A percentile compares a stretch with the other conserved stretches of the same genome.
Evolutionary conservation across 2,113 vertebrate genomes (phyloP).

Genomic region (Indicator maculatus): DNA sequence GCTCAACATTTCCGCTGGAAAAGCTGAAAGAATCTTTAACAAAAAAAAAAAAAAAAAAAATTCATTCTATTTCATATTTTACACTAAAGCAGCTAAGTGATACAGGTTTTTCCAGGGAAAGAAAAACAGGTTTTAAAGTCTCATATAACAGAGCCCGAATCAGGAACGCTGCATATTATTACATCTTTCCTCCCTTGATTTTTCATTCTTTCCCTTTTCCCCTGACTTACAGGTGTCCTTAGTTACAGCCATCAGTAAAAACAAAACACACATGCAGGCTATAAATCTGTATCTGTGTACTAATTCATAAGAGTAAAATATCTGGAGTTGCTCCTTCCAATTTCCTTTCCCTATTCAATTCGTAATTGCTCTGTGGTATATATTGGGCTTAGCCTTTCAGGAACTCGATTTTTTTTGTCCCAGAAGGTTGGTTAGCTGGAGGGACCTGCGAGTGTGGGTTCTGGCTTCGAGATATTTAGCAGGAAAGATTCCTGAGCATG

Average conservation of each 20-base stretch:
- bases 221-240: slow-evolving; percentile 78
- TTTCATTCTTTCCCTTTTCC: slow-evolving; percentile 70
- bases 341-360: slow-evolving; percentile 66
- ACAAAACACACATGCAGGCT: slow-evolving; percentile 75
- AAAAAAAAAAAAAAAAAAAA: background rate
- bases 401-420: slow-evolving; percentile 33
- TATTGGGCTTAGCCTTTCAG: slow-evolving; percentile 41
- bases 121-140: slow-evolving; percentile 41
- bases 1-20: slow-evolving; percentile 79
- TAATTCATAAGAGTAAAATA: slow-evolving; percentile 78
- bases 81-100: slow-evolving; percentile 55
- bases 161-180: slow-evolving; percentile 59
- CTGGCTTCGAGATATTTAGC: slow-evolving; percentile 30
- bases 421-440: slow-evolving; percentile 28
- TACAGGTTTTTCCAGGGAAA: slow-evolving; percentile 67
- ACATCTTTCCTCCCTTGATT: slow-evolving; percentile 57
- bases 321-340: slow-evolving; percentile 65
- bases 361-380: background rate
- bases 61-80: slow-evolving; percentile 64
- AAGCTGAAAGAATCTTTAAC: slow-evolving; percentile 62
- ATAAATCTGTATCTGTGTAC: slow-evolving; percentile 76
- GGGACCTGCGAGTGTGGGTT: slow-evolving; percentile 28
- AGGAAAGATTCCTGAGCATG: slow-evolving; percentile 8
- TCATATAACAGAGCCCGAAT: slow-evolving; percentile 45
- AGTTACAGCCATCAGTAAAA: slow-evolving; percentile 77